Percentiles rank a stretch among this genome's conserved stretches.
Conservation (phyloP, 2,888 invertebrate species). For the Cyclophora punctaria region DNA sequence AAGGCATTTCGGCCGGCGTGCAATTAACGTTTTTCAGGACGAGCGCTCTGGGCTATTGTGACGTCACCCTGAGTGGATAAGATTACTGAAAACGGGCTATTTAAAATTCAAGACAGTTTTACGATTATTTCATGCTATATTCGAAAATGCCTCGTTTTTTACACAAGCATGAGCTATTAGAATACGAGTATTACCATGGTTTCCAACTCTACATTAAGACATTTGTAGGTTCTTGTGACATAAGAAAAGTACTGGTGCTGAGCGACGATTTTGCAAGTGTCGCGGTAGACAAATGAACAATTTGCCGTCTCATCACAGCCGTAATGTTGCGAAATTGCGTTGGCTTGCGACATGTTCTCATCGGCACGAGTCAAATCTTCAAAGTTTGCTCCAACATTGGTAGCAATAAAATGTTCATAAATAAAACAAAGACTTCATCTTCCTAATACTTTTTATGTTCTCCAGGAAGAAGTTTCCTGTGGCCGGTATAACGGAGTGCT, state of each 20-base stretch:
- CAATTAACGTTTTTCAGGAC: conserved; percentile 66
- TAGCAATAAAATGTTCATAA: conserved; percentile 3
- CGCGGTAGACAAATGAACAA: conserved; percentile 59
- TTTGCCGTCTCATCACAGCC: conserved; percentile 57
- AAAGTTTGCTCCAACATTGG: neutral
- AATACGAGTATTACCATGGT: conserved; percentile 7
- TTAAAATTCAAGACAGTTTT: conserved; percentile 33
- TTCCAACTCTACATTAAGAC: conserved; percentile 8
- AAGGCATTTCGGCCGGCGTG: conserved; percentile 44
- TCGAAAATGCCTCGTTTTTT: too few relatives aligned
- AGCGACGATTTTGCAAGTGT: conserved; percentile 42
- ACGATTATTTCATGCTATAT: too few relatives aligned
- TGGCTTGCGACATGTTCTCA: conserved; percentile 37
- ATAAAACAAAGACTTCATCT: conserved; percentile 14
- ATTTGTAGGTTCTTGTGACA: conserved; percentile 8
- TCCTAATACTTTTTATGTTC: conserved; percentile 25
- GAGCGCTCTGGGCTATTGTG: conserved; percentile 50
- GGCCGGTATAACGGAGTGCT: conserved; percentile 35
- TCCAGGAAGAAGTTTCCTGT: conserved; percentile 23
- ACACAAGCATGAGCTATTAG: neutral
- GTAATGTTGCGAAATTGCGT: conserved; percentile 49
- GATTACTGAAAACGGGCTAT: conserved; percentile 40
- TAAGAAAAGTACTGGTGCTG: conserved; percentile 11
- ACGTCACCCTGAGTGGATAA: conserved; percentile 46
- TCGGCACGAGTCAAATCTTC: conserved; percentile 18